Percentiles rank a stretch among this genome's conserved stretches.
These are phyloP conservation scores for Butastur rufipennis DNA, from an alignment of 2,113 vertebrate species.

Conservation along the genomic window DNA sequence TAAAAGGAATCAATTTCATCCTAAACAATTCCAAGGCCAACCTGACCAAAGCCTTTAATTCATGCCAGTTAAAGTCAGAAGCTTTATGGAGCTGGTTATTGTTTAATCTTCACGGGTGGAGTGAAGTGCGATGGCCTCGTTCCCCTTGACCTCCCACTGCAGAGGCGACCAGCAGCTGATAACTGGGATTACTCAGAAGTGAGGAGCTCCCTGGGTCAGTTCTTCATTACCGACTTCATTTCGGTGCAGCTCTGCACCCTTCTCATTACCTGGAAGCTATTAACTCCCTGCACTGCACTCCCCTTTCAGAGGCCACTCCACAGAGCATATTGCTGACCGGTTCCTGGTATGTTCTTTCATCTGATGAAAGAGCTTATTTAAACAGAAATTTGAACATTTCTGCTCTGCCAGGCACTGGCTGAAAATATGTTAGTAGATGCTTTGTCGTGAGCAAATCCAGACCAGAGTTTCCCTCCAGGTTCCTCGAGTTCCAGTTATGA, in stretches of 20 bases:
- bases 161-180: neutral
- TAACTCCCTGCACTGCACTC: neutral
- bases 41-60: conserved; percentile 33
- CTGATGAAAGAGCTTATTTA: conserved; percentile 50
- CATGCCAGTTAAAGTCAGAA: conserved; percentile 11
- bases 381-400: conserved; percentile 20
- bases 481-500: conserved; percentile 29
- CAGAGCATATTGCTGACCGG: conserved; percentile 16
- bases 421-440: conserved; percentile 16
- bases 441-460: conserved; percentile 37
- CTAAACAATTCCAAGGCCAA: conserved; percentile 44
- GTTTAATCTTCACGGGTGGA: neutral
- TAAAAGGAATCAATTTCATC: conserved; percentile 45
- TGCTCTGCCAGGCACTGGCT: neutral
- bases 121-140: neutral
- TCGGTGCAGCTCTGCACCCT: neutral
- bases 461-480: conserved; percentile 1
- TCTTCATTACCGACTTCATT: neutral
- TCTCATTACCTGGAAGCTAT: neutral
- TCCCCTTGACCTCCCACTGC: neutral
- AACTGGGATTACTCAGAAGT: neutral
- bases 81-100: neutral
- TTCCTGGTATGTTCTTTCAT: conserved; percentile 54
- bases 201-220: neutral
- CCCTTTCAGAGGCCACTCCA: neutral